These are phyloP conservation scores for Zaprionus davidi DNA, from an alignment of 1,140 invertebrate genomes.

Conservation along the genomic window DNA sequence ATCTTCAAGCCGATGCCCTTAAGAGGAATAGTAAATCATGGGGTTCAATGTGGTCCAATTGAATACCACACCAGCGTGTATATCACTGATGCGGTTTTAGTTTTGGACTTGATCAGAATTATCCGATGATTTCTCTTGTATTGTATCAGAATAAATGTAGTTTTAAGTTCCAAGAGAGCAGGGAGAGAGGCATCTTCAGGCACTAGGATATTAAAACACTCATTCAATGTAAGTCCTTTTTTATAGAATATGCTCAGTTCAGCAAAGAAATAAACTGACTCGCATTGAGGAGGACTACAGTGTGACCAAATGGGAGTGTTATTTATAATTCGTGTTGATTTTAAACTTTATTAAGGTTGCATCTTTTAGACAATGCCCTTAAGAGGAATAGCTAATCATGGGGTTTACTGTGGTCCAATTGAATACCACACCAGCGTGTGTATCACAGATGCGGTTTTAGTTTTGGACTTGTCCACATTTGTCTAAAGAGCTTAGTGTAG, in stretches of 20 bases:
- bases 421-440: conserved; percentile 58
- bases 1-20: conserved; percentile 54
- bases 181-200: conserved; percentile 41
- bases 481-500: not conserved
- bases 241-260: conserved; percentile 24
- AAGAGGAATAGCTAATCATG: conserved; percentile 55
- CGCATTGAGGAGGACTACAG: conserved; percentile 43
- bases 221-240: conserved; percentile 48
- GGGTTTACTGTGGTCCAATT: conserved; percentile 57
- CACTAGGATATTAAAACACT: conserved; percentile 56
- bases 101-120: conserved; percentile 37
- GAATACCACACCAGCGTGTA: conserved; percentile 59
- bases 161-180: conserved; percentile 58
- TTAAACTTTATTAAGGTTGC: conserved; percentile 54
- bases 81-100: conserved; percentile 53
- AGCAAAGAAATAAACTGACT: not conserved
- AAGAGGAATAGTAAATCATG: conserved; percentile 60
- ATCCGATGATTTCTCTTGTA: not conserved
- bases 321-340: conserved; percentile 51
- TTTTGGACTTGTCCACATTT: conserved; percentile 36
- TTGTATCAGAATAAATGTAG: conserved; percentile 8
- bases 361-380: conserved; percentile 56
- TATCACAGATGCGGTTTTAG: conserved; percentile 52
- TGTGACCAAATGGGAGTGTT: not conserved
- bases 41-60: conserved; percentile 57